Evolutionary conservation across 2,888 invertebrate genomes (phyloP).

Genomic region (Rhabditoides inermis): DNA sequence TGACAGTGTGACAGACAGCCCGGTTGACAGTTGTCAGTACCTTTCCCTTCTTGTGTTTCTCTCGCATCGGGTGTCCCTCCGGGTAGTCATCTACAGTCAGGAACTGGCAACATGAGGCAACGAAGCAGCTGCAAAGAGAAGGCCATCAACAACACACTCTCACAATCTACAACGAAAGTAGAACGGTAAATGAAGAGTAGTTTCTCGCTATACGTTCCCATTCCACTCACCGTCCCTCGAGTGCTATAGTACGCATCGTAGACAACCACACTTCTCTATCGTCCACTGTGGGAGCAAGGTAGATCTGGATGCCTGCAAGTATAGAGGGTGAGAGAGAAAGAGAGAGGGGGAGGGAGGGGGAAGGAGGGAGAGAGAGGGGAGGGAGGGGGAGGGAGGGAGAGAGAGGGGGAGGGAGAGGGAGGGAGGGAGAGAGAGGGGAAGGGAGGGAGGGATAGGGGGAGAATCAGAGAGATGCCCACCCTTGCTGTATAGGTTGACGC

Average conservation of each 20-base stretch:
- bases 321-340: too few species aligned
- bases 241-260: conserved; percentile 43
- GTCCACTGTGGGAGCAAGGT: conserved; percentile 46
- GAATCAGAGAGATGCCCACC: conserved; percentile 6
- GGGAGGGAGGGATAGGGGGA: neutral
- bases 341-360: too few species aligned
- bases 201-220: neutral
- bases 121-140: conserved; percentile 38
- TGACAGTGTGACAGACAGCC: neutral
- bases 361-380: too few species aligned
- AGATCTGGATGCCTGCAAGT: conserved; percentile 39
- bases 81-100: conserved; percentile 33
- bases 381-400: too few species aligned
- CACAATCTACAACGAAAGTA: neutral
- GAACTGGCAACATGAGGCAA: conserved; percentile 44
- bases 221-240: conserved; percentile 30
- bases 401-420: too few species aligned
- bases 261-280: conserved; percentile 45
- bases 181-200: too few species aligned
- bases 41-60: conserved; percentile 6
- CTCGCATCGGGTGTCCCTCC: conserved; percentile 28
- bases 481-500: conserved; percentile 28
- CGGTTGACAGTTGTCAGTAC: neutral
- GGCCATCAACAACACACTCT: too few species aligned
- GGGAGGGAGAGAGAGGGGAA: neutral